A percentile compares a stretch with the other conserved stretches of the same genome.
Conservation (phyloP, 2,797 vertebrate species). For the Pseudocheirus occidentalis region DNA sequence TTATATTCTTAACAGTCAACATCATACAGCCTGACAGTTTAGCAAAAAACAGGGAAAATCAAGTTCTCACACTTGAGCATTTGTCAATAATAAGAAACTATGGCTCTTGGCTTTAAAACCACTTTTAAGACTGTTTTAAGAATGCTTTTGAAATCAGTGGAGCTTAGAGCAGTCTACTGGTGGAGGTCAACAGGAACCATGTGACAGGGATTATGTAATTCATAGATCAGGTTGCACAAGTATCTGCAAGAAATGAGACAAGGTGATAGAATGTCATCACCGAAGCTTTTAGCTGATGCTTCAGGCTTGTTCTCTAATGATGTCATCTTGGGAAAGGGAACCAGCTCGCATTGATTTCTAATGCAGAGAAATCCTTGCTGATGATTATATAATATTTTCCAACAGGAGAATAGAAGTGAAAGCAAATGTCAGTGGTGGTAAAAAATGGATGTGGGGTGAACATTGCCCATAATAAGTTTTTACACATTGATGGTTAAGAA, state of each 20-base stretch:
- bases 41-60: background rate
- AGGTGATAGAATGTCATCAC: conserved; percentile 41
- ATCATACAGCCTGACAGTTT: background rate
- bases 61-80: background rate
- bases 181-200: conserved; percentile 20
- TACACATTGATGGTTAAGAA: background rate
- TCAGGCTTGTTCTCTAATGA: background rate
- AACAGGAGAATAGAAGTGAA: background rate
- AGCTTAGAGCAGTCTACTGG: background rate
- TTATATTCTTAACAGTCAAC: background rate
- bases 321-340: conserved; percentile 1
- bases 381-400: background rate
- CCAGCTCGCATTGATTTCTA: conserved; percentile 41
- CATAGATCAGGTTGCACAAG: conserved; percentile 2
- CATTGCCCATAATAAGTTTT: background rate
- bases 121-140: background rate
- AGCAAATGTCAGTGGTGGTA: background rate
- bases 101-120: background rate
- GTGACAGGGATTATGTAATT: conserved; percentile 43
- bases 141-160: conserved; percentile 28
- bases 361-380: conserved; percentile 12
- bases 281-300: conserved; percentile 25
- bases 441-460: background rate
- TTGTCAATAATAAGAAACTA: background rate
- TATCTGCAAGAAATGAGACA: conserved; percentile 22